These are phyloP conservation scores for Puntigrus tetrazona DNA, from an alignment of 2,113 vertebrate genomes.

Conservation along the genomic window DNA sequence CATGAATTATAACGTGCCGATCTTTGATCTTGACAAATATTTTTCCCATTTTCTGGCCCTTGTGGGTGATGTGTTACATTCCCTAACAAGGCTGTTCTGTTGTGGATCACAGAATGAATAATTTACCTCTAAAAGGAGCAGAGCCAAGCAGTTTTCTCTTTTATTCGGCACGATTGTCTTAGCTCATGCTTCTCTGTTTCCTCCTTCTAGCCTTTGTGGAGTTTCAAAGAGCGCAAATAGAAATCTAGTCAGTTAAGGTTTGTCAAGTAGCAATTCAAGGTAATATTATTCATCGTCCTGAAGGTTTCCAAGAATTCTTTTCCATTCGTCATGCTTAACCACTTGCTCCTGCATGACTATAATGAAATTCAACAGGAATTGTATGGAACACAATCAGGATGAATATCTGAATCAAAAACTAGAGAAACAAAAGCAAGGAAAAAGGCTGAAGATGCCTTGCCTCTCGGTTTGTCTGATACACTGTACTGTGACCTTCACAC, in stretches of 20 bases:
- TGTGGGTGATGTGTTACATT: constrained; percentile 55
- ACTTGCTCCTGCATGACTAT: not conserved
- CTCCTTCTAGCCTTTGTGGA: not conserved
- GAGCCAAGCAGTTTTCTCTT: constrained; percentile 35
- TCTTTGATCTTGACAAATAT: constrained; percentile 71
- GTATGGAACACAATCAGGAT: not conserved
- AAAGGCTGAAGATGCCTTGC: not conserved
- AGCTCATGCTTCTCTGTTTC: constrained; percentile 15
- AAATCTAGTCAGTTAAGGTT: constrained; percentile 6
- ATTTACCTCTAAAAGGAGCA: constrained; percentile 38
- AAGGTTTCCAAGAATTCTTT: constrained; percentile 22
- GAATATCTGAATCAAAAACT: not conserved
- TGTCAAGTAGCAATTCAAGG: constrained; percentile 22
- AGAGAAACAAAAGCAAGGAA: not conserved
- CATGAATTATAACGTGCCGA: constrained; percentile 64
- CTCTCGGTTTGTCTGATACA: constrained; percentile 10
- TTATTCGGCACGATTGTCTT: constrained; percentile 15
- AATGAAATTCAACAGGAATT: not conserved
- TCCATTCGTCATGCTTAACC: not conserved
- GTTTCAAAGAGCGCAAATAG: constrained; percentile 13
- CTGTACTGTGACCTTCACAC: constrained; percentile 41
- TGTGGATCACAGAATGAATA: constrained; percentile 46
- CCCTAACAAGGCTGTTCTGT: constrained; percentile 53
- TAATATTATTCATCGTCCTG: not conserved
- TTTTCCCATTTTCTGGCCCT: constrained; percentile 52